phyloP scores from a whole-genome alignment of 2,113 vertebrate genomes.

The Anseranas semipalmata region DNA sequence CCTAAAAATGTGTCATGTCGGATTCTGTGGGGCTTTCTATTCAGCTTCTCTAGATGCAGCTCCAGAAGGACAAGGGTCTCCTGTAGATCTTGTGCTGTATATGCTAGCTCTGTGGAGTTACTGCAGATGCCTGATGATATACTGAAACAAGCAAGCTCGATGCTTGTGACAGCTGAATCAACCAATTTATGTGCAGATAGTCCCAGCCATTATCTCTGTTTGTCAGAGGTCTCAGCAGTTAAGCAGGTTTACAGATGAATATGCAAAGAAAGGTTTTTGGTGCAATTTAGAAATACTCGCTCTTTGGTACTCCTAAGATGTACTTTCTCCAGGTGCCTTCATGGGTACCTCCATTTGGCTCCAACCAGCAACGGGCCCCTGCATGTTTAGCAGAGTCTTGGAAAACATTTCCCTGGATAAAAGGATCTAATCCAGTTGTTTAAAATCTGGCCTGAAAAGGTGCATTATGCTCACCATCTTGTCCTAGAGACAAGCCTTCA shows the following conservation, averaged over 20 bases:
- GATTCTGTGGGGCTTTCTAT: background rate
- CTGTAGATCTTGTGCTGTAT: background rate
- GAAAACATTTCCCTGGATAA: background rate
- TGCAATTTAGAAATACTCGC: no score
- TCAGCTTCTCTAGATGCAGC: background rate
- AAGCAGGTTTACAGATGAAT: background rate
- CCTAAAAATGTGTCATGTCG: background rate
- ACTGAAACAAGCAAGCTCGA: no score
- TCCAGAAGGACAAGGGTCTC: background rate
- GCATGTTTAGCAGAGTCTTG: background rate
- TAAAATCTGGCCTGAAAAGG: background rate
- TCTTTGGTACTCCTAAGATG: no score
- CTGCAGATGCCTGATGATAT: background rate
- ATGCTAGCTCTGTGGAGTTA: background rate
- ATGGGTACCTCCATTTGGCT: background rate
- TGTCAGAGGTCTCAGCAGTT: background rate
- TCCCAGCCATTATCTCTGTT: background rate
- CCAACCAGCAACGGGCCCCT: background rate
- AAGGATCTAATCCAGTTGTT: background rate
- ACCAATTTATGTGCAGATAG: background rate
- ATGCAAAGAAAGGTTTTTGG: background rate
- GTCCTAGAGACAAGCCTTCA: background rate
- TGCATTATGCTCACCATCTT: background rate
- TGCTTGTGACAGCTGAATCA: background rate
- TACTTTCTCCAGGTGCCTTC: background rate